Evolutionary conservation across 2,797 vertebrate genomes (phyloP).

Genomic region (Etheostoma nigrum): DNA sequence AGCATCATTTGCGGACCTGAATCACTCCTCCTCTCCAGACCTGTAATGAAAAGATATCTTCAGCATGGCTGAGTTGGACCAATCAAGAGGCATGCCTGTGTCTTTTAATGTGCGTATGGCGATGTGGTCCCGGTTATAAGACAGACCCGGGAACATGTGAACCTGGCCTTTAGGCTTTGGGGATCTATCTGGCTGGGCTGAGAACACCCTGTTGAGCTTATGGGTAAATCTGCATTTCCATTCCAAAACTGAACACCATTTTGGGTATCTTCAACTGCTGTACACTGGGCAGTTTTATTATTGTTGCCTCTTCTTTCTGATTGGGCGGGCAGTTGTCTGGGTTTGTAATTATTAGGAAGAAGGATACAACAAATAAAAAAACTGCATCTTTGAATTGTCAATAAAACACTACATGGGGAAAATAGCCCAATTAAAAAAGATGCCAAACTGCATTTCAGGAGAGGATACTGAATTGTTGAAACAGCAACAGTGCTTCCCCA

Average conservation of each 20-base stretch:
- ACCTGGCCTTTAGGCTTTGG: not conserved
- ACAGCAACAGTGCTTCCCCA: slow-evolving; percentile 19
- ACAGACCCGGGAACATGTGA: no score
- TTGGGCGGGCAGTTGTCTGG: slow-evolving; percentile 3
- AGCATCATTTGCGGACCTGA: no score
- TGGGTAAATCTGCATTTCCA: slow-evolving; percentile 6
- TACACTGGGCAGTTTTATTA: slow-evolving; percentile 7
- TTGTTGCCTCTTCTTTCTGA: not conserved
- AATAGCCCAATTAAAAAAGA: slow-evolving; percentile 67
- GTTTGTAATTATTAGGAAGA: slow-evolving; percentile 29
- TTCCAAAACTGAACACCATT: not conserved
- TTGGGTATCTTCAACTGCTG: not conserved
- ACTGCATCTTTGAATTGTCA: slow-evolving; percentile 34
- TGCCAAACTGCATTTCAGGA: slow-evolving; percentile 56
- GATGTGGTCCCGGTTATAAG: no score
- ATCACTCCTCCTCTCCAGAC: no score
- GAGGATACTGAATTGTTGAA: slow-evolving; percentile 62
- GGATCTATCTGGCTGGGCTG: not conserved
- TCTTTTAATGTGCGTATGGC: no score
- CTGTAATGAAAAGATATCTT: no score
- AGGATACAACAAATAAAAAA: slow-evolving; percentile 39
- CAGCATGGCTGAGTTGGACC: no score
- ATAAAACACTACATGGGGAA: slow-evolving; percentile 31
- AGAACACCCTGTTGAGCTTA: not conserved
- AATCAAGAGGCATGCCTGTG: no score